phyloP scores from a whole-genome alignment of 2,888 invertebrate species.

The Cremastobaeus sp. region DNA sequence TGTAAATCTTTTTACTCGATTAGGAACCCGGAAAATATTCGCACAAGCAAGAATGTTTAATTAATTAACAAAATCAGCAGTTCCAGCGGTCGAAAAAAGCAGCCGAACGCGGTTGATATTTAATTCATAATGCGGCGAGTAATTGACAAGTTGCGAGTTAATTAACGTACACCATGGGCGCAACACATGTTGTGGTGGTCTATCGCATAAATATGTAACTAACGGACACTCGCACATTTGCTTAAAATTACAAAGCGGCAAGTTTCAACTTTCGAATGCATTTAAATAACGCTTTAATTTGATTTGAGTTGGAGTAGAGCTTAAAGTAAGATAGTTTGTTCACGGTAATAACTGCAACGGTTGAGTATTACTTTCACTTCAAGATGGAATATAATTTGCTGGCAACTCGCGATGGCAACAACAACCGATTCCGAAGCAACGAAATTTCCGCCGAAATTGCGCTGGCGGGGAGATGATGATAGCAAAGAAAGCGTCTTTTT shows the following conservation, averaged over 20 bases:
- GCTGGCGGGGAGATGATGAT: conserved; percentile 6
- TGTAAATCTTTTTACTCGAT: too few relatives aligned
- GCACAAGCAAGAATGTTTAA: too few relatives aligned
- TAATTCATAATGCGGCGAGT: too few relatives aligned
- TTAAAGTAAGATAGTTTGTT: conserved; percentile 35
- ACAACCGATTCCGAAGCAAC: conserved; percentile 19
- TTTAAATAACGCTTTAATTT: conserved; percentile 39
- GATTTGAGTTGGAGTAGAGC: conserved; percentile 8
- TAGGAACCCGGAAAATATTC: too few relatives aligned
- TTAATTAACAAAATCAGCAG: too few relatives aligned
- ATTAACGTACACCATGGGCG: too few relatives aligned
- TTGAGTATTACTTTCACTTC: conserved; percentile 9
- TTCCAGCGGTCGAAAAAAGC: too few relatives aligned
- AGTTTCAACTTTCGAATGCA: conserved; percentile 20
- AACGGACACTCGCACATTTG: conserved; percentile 16
- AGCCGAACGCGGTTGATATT: too few relatives aligned
- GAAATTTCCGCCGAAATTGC: not conserved
- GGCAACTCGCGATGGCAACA: conserved; percentile 26
- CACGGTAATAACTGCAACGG: conserved; percentile 6
- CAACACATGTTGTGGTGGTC: too few relatives aligned
- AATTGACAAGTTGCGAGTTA: too few relatives aligned
- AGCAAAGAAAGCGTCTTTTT: conserved; percentile 34
- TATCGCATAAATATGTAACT: conserved; percentile 26
- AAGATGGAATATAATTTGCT: conserved; percentile 32
- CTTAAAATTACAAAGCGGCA: conserved; percentile 16